These are phyloP conservation scores for Eleginops maclovinus DNA, from an alignment of 2,113 vertebrate genomes.

Conservation along the genomic window DNA sequence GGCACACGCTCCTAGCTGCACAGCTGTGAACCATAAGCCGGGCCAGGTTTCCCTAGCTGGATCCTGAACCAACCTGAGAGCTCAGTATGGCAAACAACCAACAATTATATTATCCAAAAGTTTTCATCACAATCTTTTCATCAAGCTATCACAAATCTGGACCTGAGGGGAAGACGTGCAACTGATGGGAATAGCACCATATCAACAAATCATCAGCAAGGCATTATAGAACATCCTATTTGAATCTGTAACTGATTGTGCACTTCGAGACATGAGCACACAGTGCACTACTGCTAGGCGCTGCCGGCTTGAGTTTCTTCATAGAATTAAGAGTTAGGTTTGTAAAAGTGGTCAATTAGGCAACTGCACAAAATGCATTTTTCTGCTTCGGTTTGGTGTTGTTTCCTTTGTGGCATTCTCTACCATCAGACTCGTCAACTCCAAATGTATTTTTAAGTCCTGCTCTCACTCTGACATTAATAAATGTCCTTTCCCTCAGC, in stretches of 20 bases:
- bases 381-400: conserved; percentile 15
- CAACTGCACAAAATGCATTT: conserved; percentile 30
- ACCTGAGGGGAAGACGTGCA: conserved; percentile 65
- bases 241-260: conserved; percentile 69
- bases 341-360: conserved; percentile 52
- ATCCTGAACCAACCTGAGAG: conserved; percentile 74
- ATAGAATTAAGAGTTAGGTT: conserved; percentile 45
- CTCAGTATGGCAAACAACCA: conserved; percentile 72
- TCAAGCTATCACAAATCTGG: conserved; percentile 72
- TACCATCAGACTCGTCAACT: conserved; percentile 19
- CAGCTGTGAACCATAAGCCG: conserved; percentile 72
- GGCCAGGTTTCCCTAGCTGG: conserved; percentile 67
- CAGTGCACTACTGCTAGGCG: conserved; percentile 19
- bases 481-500: conserved; percentile 58
- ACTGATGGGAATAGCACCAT: conserved; percentile 67
- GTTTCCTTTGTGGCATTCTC: conserved; percentile 21
- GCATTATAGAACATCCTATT: conserved; percentile 69
- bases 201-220: conserved; percentile 77
- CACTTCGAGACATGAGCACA: conserved; percentile 38
- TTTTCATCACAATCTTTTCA: conserved; percentile 82
- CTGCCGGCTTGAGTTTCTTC: conserved; percentile 47
- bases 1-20: conserved; percentile 49
- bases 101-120: conserved; percentile 78
- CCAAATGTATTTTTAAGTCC: background rate
- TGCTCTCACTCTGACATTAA: conserved; percentile 57